phyloP scores from a whole-genome alignment of 2,888 invertebrate species.

The Leucozona laternaria region DNA sequence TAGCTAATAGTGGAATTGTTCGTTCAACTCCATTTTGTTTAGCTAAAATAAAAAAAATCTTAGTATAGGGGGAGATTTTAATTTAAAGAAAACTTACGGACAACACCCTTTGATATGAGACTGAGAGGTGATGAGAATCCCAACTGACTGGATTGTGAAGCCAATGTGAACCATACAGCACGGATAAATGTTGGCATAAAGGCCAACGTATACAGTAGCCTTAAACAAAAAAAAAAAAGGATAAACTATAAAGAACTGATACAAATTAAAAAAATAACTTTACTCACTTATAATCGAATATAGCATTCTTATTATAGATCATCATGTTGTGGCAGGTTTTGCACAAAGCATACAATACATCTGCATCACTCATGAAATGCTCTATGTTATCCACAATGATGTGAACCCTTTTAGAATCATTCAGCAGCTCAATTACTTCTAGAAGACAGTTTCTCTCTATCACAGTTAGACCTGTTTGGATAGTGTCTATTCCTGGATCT shows the following conservation, averaged over 20 bases:
- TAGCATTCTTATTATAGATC: constrained; percentile 91
- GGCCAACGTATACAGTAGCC: constrained; percentile 91
- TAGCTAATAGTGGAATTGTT: constrained; percentile 91
- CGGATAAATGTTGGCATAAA: constrained; percentile 91
- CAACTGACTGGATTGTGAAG: constrained; percentile 81
- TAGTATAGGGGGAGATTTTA: background rate
- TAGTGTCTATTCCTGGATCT: constrained; percentile 26
- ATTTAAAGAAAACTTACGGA: constrained; percentile 80
- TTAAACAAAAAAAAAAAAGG: constrained; percentile 78
- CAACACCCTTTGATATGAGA: constrained; percentile 83
- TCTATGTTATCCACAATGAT: constrained; percentile 84
- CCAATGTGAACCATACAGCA: constrained; percentile 88
- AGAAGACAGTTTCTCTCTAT: constrained; percentile 80
- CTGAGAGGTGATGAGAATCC: constrained; percentile 83
- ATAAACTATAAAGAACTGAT: background rate
- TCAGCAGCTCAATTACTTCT: constrained; percentile 86
- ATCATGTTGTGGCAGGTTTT: constrained; percentile 93
- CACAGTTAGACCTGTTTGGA: constrained; percentile 76
- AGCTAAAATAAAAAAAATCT: constrained; percentile 78
- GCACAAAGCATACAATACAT: constrained; percentile 88
- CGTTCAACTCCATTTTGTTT: constrained; percentile 86
- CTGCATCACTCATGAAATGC: constrained; percentile 82
- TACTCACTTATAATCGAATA: constrained; percentile 92
- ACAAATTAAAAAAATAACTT: constrained; percentile 2
- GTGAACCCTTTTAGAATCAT: constrained; percentile 86